These are phyloP conservation scores for Teleogryllus oceanicus DNA, from an alignment of 2,888 invertebrate species.

Conservation along the genomic window DNA sequence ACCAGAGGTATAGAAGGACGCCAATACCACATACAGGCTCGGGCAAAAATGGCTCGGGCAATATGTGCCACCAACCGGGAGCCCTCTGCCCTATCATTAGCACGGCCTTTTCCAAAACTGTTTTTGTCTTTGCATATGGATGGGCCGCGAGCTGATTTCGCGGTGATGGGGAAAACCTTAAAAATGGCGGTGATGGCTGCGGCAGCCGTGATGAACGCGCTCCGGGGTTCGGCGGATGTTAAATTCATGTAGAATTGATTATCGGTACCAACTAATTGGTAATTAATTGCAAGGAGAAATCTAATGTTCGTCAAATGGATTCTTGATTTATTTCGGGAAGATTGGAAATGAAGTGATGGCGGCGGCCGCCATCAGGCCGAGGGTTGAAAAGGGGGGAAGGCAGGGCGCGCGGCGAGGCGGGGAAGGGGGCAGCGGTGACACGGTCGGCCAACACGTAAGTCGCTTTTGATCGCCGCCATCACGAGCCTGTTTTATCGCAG, in stretches of 20 bases:
- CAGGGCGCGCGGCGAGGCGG: neutral
- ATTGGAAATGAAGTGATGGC: conserved; percentile 9
- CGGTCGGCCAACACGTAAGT: neutral
- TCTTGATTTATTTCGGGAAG: conserved; percentile 18
- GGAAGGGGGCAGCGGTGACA: neutral
- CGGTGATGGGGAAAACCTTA: conserved; percentile 18
- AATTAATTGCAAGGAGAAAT: conserved; percentile 9
- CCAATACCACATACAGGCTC: neutral
- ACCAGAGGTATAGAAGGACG: conserved; percentile 26
- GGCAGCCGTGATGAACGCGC: conserved; percentile 3
- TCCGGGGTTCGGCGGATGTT: neutral
- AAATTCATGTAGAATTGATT: conserved; percentile 18
- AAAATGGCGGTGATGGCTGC: conserved; percentile 18
- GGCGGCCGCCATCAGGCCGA: too few species aligned
- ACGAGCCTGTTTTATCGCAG: neutral
- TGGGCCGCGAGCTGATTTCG: neutral
- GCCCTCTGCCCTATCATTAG: conserved; percentile 2
- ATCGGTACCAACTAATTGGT: neutral
- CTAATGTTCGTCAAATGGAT: conserved; percentile 10
- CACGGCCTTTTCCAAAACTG: conserved; percentile 18
- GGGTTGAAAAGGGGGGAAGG: too few species aligned
- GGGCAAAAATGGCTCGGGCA: conserved; percentile 7
- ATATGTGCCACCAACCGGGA: conserved; percentile 9
- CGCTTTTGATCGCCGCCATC: neutral
- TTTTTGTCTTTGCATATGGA: neutral